Evolutionary conservation across 2,797 vertebrate genomes (phyloP).

Genomic region (Melopsittacus undulatus): DNA sequence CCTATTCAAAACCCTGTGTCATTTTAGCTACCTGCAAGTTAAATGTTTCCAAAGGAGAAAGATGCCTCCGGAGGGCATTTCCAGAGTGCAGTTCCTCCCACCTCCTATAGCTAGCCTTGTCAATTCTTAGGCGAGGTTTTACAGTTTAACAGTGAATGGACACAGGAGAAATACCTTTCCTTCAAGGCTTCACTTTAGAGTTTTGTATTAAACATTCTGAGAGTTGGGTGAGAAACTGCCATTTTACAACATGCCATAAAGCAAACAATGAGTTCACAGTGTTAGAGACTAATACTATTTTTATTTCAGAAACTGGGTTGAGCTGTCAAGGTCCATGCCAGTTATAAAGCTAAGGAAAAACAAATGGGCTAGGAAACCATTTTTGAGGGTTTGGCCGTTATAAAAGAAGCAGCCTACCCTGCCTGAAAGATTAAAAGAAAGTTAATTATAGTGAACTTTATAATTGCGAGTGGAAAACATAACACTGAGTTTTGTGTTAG

Average conservation of each 20-base stretch:
- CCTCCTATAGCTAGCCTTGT: background rate
- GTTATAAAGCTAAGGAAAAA: background rate
- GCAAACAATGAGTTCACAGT: background rate
- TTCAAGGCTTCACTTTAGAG: background rate
- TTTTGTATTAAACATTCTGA: background rate
- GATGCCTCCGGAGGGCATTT: background rate
- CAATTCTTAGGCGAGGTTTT: background rate
- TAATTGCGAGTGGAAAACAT: background rate
- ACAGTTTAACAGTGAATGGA: background rate
- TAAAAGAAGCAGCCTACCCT: background rate
- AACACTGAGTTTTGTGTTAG: background rate
- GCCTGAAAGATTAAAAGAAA: background rate
- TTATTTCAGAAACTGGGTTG: conserved; percentile 28
- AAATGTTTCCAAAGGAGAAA: background rate
- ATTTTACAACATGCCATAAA: background rate
- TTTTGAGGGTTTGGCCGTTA: background rate
- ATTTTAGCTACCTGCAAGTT: background rate
- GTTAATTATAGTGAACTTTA: background rate
- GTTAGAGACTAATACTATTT: background rate
- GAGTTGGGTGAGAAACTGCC: background rate
- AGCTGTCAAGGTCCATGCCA: conserved; percentile 16
- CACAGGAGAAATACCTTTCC: background rate
- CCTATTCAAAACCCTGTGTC: background rate
- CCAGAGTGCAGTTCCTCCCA: background rate
- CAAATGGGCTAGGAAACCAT: background rate